These are phyloP conservation scores for Crax fasciolata DNA, from an alignment of 2,797 vertebrate species.

Conservation along the genomic window DNA sequence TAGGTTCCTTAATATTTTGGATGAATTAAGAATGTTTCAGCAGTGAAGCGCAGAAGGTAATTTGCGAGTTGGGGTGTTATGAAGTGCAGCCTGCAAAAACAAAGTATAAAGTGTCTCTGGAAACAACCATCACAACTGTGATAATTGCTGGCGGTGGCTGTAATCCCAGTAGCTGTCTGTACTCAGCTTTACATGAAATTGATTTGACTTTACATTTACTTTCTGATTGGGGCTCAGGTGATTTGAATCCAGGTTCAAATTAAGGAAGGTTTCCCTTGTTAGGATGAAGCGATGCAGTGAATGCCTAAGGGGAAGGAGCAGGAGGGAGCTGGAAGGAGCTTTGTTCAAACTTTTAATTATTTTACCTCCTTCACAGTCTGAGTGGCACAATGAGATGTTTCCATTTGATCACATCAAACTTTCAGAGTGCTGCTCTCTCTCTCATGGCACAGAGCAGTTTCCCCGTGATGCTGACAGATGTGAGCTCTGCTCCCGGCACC, in stretches of 20 bases:
- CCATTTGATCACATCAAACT: constrained; percentile 66
- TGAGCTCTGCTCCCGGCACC: neutral
- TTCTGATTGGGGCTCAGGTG: constrained; percentile 43
- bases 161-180: constrained; percentile 48
- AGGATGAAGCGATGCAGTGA: constrained; percentile 64
- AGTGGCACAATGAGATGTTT: constrained; percentile 52
- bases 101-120: constrained; percentile 45
- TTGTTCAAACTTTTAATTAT: constrained; percentile 73
- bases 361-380: constrained; percentile 51
- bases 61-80: neutral
- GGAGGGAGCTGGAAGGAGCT: constrained; percentile 29
- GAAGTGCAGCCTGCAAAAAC: constrained; percentile 4
- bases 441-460: neutral
- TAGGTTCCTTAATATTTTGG: neutral
- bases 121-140: constrained; percentile 34
- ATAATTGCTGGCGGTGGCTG: constrained; percentile 49
- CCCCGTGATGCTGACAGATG: neutral
- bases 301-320: constrained; percentile 45
- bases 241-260: constrained; percentile 62
- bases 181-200: constrained; percentile 47
- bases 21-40: constrained; percentile 8
- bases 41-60: neutral
- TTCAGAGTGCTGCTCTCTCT: constrained; percentile 26
- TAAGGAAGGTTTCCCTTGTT: constrained; percentile 47
- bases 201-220: constrained; percentile 61